Conservation (phyloP, 1,140 invertebrate genomes). For the Tetramorium parvispinum region DNA sequence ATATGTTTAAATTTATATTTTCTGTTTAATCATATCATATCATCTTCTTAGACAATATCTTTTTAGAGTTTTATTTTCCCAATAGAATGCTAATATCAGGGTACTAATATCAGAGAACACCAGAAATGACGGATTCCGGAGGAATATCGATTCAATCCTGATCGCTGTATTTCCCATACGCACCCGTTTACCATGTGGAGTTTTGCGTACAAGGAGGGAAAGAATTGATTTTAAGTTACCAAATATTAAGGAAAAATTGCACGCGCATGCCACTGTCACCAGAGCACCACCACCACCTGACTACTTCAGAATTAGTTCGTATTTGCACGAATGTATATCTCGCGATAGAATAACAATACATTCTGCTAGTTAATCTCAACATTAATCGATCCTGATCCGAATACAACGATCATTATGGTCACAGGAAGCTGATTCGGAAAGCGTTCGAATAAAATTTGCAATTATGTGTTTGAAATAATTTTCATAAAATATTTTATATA, state of each 20-base stretch:
- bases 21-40: not conserved
- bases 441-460: not conserved
- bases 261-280: conserved; percentile 81
- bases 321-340: conserved; percentile 12
- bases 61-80: not conserved
- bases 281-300: conserved; percentile 80
- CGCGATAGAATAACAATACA: not conserved
- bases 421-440: not conserved
- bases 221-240: conserved; percentile 55
- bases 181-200: conserved; percentile 36
- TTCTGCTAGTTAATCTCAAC: conserved; percentile 63
- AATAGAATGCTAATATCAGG: not conserved
- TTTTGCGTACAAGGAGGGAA: conserved; percentile 48
- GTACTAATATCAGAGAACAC: not conserved
- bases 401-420: not conserved
- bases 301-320: conserved; percentile 70
- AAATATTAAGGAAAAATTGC: conserved; percentile 64
- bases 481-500: not conserved
- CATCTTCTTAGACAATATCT: not conserved
- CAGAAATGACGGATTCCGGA: conserved; percentile 41
- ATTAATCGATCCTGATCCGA: not conserved
- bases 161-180: conserved; percentile 60
- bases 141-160: conserved; percentile 58
- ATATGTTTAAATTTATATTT: conserved; percentile 9
- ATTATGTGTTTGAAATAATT: conserved; percentile 4